Conservation (phyloP, 2,888 invertebrate species). For the Parthenolecanium corni region DNA sequence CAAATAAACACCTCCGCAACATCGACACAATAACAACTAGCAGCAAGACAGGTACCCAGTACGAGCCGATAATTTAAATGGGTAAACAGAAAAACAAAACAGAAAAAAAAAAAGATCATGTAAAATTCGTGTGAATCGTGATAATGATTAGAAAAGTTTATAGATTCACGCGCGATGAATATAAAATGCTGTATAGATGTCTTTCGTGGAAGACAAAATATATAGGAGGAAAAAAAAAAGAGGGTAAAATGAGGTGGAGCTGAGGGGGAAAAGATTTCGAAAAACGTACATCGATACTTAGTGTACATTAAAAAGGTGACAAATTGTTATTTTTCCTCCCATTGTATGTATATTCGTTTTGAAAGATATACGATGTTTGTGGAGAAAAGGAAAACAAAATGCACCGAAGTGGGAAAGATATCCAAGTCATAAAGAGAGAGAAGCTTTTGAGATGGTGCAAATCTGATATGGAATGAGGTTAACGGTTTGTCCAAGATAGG, state of each 20-base stretch:
- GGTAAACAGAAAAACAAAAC: too few species aligned
- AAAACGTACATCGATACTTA: neutral
- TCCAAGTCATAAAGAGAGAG: neutral
- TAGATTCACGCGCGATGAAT: neutral
- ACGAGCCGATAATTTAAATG: too few species aligned
- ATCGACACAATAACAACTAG: too few species aligned
- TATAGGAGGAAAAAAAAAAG: too few species aligned
- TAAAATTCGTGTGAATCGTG: neutral
- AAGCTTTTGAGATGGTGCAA: neutral
- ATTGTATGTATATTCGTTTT: constrained; percentile 20
- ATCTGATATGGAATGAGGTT: constrained; percentile 12
- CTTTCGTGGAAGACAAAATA: too few species aligned
- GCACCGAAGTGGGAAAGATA: neutral
- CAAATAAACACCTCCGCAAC: too few species aligned
- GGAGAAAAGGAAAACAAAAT: neutral
- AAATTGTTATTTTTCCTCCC: constrained; percentile 19
- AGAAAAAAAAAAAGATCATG: too few species aligned
- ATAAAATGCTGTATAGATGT: neutral
- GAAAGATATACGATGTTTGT: neutral
- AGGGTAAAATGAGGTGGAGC: too few species aligned
- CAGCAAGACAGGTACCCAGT: too few species aligned
- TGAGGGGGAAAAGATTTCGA: neutral
- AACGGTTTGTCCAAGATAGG: constrained; percentile 3
- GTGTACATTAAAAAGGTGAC: constrained; percentile 23
- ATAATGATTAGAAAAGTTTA: neutral